A percentile compares a stretch with the other conserved stretches of the same genome.
phyloP scores from a whole-genome alignment of 2,113 vertebrate genomes.

The Brienomyrus longianalis region DNA sequence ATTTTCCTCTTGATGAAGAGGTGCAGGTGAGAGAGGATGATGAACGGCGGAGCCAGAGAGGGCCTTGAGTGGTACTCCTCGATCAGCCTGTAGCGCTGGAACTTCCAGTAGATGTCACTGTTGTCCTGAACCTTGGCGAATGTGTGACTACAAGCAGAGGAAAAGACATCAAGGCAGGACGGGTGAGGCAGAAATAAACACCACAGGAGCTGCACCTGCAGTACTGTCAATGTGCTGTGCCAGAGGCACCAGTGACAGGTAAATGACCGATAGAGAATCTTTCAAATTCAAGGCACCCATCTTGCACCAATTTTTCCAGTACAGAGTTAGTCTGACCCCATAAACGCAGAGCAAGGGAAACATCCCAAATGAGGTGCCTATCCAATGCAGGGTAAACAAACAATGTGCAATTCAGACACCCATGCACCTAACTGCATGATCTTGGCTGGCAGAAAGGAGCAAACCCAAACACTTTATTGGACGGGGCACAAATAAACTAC shows the following conservation, averaged over 20 bases:
- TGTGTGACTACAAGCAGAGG: constrained; percentile 65
- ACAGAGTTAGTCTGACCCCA: not conserved
- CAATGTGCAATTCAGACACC: not conserved
- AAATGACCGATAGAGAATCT: not conserved
- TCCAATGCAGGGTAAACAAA: not conserved
- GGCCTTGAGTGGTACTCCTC: constrained; percentile 78
- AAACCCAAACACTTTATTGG: not conserved
- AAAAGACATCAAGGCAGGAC: not conserved
- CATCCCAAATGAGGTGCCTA: not conserved
- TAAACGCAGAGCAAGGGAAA: not conserved
- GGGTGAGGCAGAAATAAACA: not conserved
- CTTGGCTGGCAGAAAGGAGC: not conserved
- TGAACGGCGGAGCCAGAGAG: constrained; percentile 76
- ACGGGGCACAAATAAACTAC: not conserved
- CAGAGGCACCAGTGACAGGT: not conserved
- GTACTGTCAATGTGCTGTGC: not conserved
- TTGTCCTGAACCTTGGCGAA: constrained; percentile 78
- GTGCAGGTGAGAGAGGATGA: constrained; percentile 75
- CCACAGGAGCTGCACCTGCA: not conserved
- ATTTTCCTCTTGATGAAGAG: constrained; percentile 62
- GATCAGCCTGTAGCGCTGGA: constrained; percentile 81
- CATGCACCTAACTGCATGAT: not conserved
- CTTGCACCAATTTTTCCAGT: not conserved
- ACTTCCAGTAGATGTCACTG: constrained; percentile 86
- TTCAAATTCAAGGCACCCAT: not conserved